Evolutionary conservation across 2,888 invertebrate species (phyloP), one percentile per base, ranked within the genome.

Genomic region (Mesochorus sp.): DNA sequence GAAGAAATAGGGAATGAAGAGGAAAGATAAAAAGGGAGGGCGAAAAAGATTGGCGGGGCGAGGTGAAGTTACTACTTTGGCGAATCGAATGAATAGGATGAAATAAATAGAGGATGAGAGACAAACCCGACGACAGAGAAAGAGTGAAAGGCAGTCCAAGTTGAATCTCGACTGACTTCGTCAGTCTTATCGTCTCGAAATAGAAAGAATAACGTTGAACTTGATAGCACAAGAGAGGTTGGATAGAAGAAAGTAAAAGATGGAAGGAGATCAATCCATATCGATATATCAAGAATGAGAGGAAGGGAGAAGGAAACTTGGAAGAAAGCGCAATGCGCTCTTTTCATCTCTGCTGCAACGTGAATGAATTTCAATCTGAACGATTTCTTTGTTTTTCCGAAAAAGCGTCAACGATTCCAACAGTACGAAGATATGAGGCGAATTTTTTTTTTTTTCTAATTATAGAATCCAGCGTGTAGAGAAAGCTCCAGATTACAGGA

Each of bases 351-450:
- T 66, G 39, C 66, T 61, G 61, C 53, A 51, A 67, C 73, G 47
- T 44, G 70, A 77, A 72, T 83, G 87, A 86, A 86, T 87, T 87
- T 87, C 84, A 86, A 87, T 87, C 85, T 83, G 73, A 82, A 74
- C 76, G 64, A 47, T 37, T 57, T 81, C 82, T 85, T 86, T 85
- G 84, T 85, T 87, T 87, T 81, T 73, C 62, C 17, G 42, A 0
- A 34, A 14, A 12, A 70, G 82, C 82, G 84, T 84, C 83, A 85
- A 86, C 85, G 84, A 82, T 81, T 37, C 44, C 68, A 12, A 34
- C 12, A n/a, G n/a, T n/a, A n/a, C n/a, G n/a, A n/a, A n/a, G n/a
- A n/a, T n/a, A n/a, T n/a, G n/a, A n/a, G n/a, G n/a, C n/a, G n/a
- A n/a, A n/a, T n/a, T n/a, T n/a, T n/a, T n/a, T n/a, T n/a, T n/a